Conservation (phyloP, 2,113 vertebrate species). For the Paraplagusia blochii region DNA sequence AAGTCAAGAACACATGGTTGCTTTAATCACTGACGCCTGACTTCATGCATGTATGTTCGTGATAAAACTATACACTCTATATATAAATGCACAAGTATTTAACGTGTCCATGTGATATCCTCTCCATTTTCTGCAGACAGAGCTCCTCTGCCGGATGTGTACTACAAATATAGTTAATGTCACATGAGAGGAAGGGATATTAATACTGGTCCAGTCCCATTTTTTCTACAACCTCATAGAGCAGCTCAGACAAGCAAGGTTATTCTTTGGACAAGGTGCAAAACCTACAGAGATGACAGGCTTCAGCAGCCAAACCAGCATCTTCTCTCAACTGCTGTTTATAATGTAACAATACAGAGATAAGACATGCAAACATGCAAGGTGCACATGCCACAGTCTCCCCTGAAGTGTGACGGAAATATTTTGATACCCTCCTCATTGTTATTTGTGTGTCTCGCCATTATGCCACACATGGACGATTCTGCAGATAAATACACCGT, state of each 20-base stretch:
- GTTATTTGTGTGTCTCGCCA: neutral
- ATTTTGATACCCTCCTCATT: neutral
- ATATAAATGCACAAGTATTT: too few species aligned
- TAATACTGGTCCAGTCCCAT: slow-evolving; percentile 30
- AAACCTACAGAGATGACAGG: slow-evolving; percentile 12
- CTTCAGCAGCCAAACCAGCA: slow-evolving; percentile 18
- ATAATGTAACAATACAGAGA: slow-evolving; percentile 8
- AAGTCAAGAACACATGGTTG: slow-evolving; percentile 21
- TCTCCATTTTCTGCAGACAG: slow-evolving; percentile 5
- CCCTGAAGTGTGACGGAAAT: neutral
- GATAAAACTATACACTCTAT: too few species aligned
- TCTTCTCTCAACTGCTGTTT: neutral
- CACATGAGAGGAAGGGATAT: slow-evolving; percentile 32
- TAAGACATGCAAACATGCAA: neutral
- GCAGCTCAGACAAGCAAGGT: neutral
- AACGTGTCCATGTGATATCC: slow-evolving; percentile 10
- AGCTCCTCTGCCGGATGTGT: slow-evolving; percentile 12
- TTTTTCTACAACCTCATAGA: slow-evolving; percentile 28
- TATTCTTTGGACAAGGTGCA: slow-evolving; percentile 15
- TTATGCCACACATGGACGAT: neutral
- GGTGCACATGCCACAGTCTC: neutral
- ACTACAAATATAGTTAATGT: slow-evolving; percentile 6
- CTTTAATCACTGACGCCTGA: neutral
- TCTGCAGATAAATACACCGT: slow-evolving; percentile 20
- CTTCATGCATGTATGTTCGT: slow-evolving; percentile 16